Conservation (phyloP, 1,140 invertebrate genomes). For the Thalassaphorura encarpata region DNA sequence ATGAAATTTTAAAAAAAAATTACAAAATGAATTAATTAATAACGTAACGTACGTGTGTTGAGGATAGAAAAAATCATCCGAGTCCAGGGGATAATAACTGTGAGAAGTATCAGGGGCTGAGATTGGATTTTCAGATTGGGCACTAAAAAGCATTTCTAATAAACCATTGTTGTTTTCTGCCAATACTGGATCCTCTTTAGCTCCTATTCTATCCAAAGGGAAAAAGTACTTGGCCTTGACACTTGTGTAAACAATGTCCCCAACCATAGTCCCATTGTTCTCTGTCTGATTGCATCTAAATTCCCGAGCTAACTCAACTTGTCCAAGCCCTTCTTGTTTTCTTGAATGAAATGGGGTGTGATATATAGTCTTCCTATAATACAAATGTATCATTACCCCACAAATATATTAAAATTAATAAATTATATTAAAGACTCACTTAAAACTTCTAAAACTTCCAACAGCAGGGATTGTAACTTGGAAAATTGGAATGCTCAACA, state of each 20-base stretch:
- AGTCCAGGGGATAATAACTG: conserved; percentile 1
- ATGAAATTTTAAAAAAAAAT: neutral
- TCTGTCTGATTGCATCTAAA: neutral
- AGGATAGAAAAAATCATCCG: conserved; percentile 7
- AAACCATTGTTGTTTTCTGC: neutral
- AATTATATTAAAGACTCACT: too few species aligned
- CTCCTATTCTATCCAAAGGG: neutral
- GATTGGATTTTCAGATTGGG: neutral
- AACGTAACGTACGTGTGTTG: neutral
- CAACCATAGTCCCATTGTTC: neutral
- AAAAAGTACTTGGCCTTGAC: neutral
- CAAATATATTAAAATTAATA: too few species aligned
- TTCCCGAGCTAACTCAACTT: neutral
- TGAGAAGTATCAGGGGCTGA: too few species aligned
- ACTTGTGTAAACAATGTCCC: neutral
- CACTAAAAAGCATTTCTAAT: neutral
- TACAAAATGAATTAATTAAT: neutral
- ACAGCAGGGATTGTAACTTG: neutral
- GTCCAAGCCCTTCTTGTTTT: conserved; percentile 1
- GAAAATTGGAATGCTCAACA: conserved; percentile 1
- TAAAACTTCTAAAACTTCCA: neutral
- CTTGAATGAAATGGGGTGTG: neutral
- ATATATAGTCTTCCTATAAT: neutral
- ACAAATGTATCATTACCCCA: too few species aligned
- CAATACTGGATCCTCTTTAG: neutral